Evolutionary conservation across 2,888 invertebrate species (phyloP).

Genomic region (Acleris literana): DNA sequence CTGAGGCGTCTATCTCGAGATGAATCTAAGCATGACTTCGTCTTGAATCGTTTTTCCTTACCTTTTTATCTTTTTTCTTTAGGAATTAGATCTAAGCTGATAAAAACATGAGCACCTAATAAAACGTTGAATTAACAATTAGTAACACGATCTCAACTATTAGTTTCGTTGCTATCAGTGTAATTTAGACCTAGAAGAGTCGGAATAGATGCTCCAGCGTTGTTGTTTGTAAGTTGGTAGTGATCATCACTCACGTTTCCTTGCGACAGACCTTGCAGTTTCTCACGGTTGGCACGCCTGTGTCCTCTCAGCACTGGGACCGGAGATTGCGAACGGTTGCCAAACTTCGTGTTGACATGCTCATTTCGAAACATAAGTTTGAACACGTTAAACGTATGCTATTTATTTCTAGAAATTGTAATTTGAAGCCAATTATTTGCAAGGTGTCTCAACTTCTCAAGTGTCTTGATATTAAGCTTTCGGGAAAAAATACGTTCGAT

Average conservation of each 20-base stretch:
- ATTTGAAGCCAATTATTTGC: slow-evolving; percentile 4
- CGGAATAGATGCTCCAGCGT: slow-evolving; percentile 2
- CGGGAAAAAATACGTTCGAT: not conserved
- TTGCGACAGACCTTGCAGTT: slow-evolving; percentile 59
- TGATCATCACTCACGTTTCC: slow-evolving; percentile 50
- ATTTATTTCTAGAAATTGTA: not conserved
- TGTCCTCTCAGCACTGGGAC: slow-evolving; percentile 59
- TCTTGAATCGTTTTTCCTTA: slow-evolving; percentile 5
- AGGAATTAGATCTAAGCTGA: slow-evolving; percentile 15
- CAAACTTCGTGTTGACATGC: slow-evolving; percentile 50
- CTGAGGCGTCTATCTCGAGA: slow-evolving; percentile 13
- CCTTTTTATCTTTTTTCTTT: slow-evolving; percentile 19
- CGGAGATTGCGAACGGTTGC: slow-evolving; percentile 68
- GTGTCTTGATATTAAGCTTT: not conserved
- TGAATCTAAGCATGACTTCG: slow-evolving; percentile 10
- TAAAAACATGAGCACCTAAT: slow-evolving; percentile 23
- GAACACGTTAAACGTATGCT: slow-evolving; percentile 1
- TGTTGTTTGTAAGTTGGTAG: slow-evolving; percentile 4
- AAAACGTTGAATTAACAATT: slow-evolving; percentile 24
- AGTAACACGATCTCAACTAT: slow-evolving; percentile 16
- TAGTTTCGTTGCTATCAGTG: not conserved
- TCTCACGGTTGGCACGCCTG: slow-evolving; percentile 63
- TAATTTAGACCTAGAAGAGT: not conserved
- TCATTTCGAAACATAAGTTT: slow-evolving; percentile 30
- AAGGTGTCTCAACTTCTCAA: not conserved